These are phyloP conservation scores for Tortrix viridana DNA, from an alignment of 2,888 invertebrate genomes.

Conservation along the genomic window DNA sequence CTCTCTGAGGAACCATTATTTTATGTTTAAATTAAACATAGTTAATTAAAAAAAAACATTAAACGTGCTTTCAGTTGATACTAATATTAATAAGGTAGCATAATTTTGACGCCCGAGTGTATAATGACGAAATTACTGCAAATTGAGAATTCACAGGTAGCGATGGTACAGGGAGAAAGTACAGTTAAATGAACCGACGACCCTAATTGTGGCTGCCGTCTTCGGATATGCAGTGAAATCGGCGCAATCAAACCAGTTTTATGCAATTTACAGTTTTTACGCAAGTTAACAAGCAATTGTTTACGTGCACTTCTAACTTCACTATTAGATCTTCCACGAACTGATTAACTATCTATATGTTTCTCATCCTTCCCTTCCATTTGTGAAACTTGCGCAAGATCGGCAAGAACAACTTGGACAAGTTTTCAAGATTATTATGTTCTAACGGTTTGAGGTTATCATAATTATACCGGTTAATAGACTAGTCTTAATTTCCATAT, in stretches of 20 bases:
- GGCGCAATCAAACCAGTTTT: slow-evolving; percentile 46
- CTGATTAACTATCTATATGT: neutral
- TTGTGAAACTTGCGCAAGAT: neutral
- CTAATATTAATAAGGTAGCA: too few relatives aligned
- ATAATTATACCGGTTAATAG: slow-evolving; percentile 8
- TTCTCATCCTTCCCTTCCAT: neutral
- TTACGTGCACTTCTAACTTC: neutral
- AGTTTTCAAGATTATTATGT: neutral
- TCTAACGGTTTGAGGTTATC: slow-evolving; percentile 17
- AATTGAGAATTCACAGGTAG: slow-evolving; percentile 32
- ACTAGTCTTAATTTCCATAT: neutral
- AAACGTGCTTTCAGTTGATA: too few relatives aligned
- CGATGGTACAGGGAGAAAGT: slow-evolving; percentile 57
- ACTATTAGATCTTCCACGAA: too few relatives aligned
- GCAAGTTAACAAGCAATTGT: slow-evolving; percentile 16
- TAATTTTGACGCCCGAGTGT: too few relatives aligned
- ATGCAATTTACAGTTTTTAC: slow-evolving; percentile 37
- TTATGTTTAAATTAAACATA: too few relatives aligned
- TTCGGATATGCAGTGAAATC: slow-evolving; percentile 56
- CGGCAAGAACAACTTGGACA: too few relatives aligned
- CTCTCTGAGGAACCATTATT: too few relatives aligned
- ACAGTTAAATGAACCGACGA: slow-evolving; percentile 62
- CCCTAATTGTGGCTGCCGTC: slow-evolving; percentile 59
- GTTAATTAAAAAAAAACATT: too few relatives aligned
- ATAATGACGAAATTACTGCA: slow-evolving; percentile 4